Percentiles rank a stretch among this genome's conserved stretches.
phyloP scores from a whole-genome alignment of 2,113 vertebrate species.

The Microtus oregoni region DNA sequence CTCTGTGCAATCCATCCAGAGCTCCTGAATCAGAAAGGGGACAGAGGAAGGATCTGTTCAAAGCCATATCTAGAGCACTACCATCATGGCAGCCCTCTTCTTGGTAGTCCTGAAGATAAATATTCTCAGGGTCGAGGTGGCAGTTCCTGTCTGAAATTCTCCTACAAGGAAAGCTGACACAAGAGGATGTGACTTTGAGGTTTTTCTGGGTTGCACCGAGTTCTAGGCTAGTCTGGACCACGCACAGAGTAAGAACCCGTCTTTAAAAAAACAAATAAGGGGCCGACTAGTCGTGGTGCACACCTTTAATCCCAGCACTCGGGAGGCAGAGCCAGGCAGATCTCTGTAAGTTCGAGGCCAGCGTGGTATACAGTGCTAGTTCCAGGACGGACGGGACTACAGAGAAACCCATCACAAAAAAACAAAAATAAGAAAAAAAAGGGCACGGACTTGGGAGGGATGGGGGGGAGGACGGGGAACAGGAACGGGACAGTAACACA shows the following conservation, averaged over 20 bases:
- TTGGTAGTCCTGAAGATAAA: not conserved
- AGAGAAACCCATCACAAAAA: too few species aligned
- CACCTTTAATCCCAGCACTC: not conserved
- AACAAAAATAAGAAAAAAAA: too few species aligned
- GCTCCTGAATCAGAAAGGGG: not conserved
- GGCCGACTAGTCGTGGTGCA: rapidly evolving
- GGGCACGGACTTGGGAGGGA: too few species aligned
- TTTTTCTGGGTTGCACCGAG: not conserved
- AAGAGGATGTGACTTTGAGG: not conserved
- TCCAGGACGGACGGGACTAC: not conserved
- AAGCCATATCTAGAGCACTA: not conserved
- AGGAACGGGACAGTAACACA: too few species aligned
- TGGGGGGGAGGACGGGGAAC: too few species aligned
- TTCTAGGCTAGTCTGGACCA: not conserved
- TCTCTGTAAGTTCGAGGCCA: not conserved
- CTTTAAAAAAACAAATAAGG: not conserved
- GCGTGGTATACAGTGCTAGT: not conserved
- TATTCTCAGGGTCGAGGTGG: not conserved
- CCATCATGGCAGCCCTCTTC: not conserved
- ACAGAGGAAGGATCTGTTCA: not conserved
- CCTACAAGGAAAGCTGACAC: not conserved
- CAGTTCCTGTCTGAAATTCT: not conserved
- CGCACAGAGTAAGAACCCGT: not conserved
- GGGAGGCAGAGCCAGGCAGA: not conserved
- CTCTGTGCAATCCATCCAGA: not conserved